Evolutionary conservation across 2,797 vertebrate species (phyloP), one percentile per base, ranked within the genome.

Genomic region (Myotis vivesi): DNA sequence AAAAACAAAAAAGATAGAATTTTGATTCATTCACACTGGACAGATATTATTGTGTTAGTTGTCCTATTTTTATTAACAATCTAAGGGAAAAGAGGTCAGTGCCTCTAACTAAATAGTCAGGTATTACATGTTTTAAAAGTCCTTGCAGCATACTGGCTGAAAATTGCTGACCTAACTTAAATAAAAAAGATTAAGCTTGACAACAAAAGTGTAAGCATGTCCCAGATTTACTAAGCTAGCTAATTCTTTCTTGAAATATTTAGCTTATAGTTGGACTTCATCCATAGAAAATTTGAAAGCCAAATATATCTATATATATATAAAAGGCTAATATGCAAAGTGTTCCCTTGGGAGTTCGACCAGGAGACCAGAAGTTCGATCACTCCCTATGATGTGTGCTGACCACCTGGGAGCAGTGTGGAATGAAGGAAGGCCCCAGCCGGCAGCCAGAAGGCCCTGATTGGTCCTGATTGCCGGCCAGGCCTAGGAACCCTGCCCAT

Each of bases 251-350:
- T 89, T 62, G 68, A 86, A 51, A 51, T 13, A 25, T 79, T 62
- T 53, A 72, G 25, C 16, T 84, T 97, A 44, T 20, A 80, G 51
- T 75, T 89, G 57, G 51, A 80, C 33, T 73, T 89, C 91, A 79
- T 49, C 17, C n/a, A 72, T 36, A 82, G 36, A 41, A 73, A 88
- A 64, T 5, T 55, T 28, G n/a, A 85, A 23, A 94, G 79, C 11
- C 66, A 73, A 69, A 92, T 28, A 64, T 30, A 23, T 62, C 46
- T 38, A 62, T 8, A 33, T 57, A 33, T 57, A 22, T 80, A 69
- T 46, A 46, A 46, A 46, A 46, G 46, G 46, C 10, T 46, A 46
- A 46, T 46, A 46, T 46, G 12, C 46, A 46, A 46, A 46, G 10
- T 46, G 46, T 46, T 13, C 46, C 12, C 46, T 46, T 13, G 41